Evolutionary conservation across 2,113 vertebrate species (phyloP).

Genomic region (Podiceps cristatus): DNA sequence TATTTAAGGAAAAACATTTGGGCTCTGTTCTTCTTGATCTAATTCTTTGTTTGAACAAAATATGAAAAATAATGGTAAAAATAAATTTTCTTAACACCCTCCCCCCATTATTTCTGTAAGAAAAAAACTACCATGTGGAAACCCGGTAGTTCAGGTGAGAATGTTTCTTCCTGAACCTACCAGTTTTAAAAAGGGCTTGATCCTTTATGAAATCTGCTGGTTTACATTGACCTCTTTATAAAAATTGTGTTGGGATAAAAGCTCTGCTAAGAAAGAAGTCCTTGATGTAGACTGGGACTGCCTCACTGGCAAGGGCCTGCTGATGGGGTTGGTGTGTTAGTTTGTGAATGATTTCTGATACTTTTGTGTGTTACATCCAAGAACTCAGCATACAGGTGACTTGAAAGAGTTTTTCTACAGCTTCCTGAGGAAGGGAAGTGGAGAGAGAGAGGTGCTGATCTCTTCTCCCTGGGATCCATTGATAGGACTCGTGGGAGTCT

Average conservation of each 20-base stretch:
- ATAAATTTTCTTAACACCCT: background rate
- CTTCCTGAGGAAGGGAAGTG: background rate
- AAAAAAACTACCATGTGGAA: background rate
- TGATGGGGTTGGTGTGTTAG: background rate
- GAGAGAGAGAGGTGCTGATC: background rate
- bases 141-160: background rate
- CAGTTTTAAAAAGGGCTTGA: background rate
- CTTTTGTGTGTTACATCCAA: background rate
- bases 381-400: background rate
- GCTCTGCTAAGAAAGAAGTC: background rate
- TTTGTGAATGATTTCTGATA: background rate
- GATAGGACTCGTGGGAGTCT: too few species aligned
- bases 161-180: background rate
- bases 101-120: background rate
- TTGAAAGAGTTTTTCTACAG: background rate
- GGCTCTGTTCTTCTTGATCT: background rate
- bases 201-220: background rate
- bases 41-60: background rate
- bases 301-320: background rate
- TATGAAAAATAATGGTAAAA: background rate
- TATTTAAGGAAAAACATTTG: background rate
- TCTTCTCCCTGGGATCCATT: background rate
- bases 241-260: background rate
- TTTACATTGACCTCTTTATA: background rate
- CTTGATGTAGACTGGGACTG: background rate